phyloP scores from a whole-genome alignment of 2,888 invertebrate genomes.

The Hoplodrina blanda region DNA sequence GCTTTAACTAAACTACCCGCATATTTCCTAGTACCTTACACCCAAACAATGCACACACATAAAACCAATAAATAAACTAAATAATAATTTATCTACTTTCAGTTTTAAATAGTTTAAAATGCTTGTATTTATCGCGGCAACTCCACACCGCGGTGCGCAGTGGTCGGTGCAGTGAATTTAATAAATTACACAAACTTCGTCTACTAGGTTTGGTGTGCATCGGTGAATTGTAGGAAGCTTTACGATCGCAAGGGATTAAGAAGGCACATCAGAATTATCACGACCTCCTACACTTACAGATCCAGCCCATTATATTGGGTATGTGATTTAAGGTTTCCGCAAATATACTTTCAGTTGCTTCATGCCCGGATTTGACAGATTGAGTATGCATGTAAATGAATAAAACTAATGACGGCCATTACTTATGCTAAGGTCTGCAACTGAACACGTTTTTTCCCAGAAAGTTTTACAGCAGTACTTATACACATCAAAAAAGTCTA shows the following conservation, averaged over 20 bases:
- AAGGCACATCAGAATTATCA: slow-evolving; percentile 5
- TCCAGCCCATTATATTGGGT: too few species aligned
- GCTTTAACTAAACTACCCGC: not conserved
- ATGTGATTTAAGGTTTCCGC: not conserved
- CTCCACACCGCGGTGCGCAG: slow-evolving; percentile 3
- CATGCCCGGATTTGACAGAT: too few species aligned
- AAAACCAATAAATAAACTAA: slow-evolving; percentile 38
- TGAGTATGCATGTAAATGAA: too few species aligned
- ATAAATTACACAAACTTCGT: slow-evolving; percentile 57
- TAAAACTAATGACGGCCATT: too few species aligned
- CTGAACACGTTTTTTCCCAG: too few species aligned
- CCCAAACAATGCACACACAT: slow-evolving; percentile 12
- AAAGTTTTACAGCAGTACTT: too few species aligned
- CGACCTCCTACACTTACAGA: not conserved
- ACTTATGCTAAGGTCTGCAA: too few species aligned
- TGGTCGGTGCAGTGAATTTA: slow-evolving; percentile 37
- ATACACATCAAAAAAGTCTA: too few species aligned
- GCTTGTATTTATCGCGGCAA: slow-evolving; percentile 41
- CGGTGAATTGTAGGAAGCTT: slow-evolving; percentile 39
- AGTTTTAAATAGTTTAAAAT: slow-evolving; percentile 56
- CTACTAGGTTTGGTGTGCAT: slow-evolving; percentile 42
- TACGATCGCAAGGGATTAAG: not conserved
- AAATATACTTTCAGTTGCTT: too few species aligned
- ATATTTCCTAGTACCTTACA: not conserved
- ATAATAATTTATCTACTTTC: slow-evolving; percentile 43